phyloP scores from a whole-genome alignment of 2,113 vertebrate genomes.

The Willisornis vidua region DNA sequence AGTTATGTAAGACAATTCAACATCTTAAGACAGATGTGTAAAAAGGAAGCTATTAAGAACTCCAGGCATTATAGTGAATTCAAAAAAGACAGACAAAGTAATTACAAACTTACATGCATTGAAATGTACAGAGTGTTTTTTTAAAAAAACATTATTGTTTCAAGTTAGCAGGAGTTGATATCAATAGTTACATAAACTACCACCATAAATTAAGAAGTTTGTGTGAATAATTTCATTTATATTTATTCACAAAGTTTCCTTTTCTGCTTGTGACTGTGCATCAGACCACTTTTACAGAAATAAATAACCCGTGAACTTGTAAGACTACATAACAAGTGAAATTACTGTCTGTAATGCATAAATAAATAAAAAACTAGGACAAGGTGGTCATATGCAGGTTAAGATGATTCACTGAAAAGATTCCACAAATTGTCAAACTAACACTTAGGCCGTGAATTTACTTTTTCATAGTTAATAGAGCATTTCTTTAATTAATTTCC shows the following conservation, averaged over 20 bases:
- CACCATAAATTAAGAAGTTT: neutral
- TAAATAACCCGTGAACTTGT: neutral
- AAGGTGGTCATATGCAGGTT: neutral
- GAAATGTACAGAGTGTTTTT: fast-evolving
- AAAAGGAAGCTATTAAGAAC: neutral
- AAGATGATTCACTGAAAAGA: neutral
- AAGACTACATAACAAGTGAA: neutral
- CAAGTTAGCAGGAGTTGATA: neutral
- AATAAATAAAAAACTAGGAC: neutral
- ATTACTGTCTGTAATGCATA: neutral
- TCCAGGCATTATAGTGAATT: fast-evolving
- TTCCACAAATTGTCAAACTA: neutral
- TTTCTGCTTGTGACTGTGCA: neutral
- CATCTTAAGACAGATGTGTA: neutral
- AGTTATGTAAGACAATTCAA: neutral
- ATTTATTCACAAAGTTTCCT: neutral
- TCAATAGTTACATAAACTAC: neutral
- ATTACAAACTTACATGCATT: neutral
- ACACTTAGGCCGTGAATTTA: neutral
- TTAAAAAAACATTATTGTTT: neutral
- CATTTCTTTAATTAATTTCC: neutral
- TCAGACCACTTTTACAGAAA: neutral
- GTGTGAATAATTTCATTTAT: neutral
- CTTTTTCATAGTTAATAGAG: neutral
- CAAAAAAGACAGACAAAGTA: neutral